These are phyloP conservation scores for Scartelaos histophorus DNA, from an alignment of 2,113 vertebrate species.

Conservation along the genomic window DNA sequence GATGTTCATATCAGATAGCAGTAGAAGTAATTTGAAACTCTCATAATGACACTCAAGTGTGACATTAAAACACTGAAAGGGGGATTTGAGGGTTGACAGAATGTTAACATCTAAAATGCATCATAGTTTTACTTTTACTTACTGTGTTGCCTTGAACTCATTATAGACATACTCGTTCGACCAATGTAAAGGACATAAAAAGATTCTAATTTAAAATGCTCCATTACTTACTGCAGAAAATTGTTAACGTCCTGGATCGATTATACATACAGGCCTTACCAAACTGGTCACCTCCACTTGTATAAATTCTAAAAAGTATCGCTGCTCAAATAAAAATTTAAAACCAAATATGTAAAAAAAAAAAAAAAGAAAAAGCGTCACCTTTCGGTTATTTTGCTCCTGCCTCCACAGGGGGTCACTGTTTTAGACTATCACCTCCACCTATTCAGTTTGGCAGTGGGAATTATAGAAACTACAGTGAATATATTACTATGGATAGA, in stretches of 20 bases:
- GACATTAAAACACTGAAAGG: conserved; percentile 34
- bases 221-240: conserved; percentile 41
- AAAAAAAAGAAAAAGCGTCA: conserved; percentile 33
- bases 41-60: conserved; percentile 19
- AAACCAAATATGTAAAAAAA: conserved; percentile 17
- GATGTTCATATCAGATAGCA: conserved; percentile 36
- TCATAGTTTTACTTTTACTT: conserved; percentile 60
- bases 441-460: conserved; percentile 29
- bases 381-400: conserved; percentile 60
- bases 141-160: conserved; percentile 64
- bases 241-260: conserved; percentile 9
- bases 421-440: conserved; percentile 36
- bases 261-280: conserved; percentile 20
- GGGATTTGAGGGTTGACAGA: conserved; percentile 18
- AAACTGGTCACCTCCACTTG: conserved; percentile 18
- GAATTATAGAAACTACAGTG: conserved; percentile 40
- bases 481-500: conserved; percentile 23
- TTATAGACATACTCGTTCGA: conserved; percentile 44
- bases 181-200: conserved; percentile 27
- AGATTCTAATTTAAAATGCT: conserved; percentile 26
- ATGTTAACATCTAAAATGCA: conserved; percentile 44
- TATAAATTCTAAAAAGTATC: conserved; percentile 28
- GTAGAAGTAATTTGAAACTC: conserved; percentile 40
- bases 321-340: conserved; percentile 37
- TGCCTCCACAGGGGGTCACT: conserved; percentile 61